Conservation (phyloP, 2,797 vertebrate species). For the Pelodytes ibericus region DNA sequence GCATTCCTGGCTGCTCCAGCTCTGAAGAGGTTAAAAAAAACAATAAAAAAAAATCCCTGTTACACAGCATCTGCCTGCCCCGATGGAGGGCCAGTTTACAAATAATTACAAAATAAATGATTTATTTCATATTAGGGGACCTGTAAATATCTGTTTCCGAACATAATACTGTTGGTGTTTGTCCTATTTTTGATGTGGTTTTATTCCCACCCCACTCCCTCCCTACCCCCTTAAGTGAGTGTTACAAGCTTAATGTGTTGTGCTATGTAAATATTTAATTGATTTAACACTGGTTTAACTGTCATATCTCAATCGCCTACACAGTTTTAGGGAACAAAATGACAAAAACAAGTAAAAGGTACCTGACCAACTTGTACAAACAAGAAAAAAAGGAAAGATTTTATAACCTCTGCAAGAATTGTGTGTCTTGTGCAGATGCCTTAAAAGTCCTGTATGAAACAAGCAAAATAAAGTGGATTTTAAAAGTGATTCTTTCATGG, state of each 20-base stretch:
- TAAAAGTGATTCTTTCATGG: conserved; percentile 64
- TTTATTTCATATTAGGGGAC: conserved; percentile 74
- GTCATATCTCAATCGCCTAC: conserved; percentile 78
- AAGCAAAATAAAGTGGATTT: conserved; percentile 84
- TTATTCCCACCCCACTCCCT: conserved; percentile 64
- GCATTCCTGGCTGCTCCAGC: neutral
- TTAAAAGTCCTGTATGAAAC: conserved; percentile 80
- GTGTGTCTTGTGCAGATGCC: conserved; percentile 80
- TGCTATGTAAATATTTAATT: conserved; percentile 90
- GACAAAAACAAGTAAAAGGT: conserved; percentile 67
- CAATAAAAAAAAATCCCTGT: no score
- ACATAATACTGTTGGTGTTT: conserved; percentile 74
- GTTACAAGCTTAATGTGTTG: conserved; percentile 79
- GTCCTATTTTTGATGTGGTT: conserved; percentile 79
- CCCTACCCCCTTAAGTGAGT: conserved; percentile 62
- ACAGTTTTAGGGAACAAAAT: conserved; percentile 77
- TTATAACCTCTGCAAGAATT: conserved; percentile 72
- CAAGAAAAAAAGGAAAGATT: conserved; percentile 69
- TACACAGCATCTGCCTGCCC: conserved; percentile 72
- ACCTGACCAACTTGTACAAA: conserved; percentile 69
- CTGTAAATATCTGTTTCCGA: conserved; percentile 77
- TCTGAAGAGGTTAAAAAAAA: conserved; percentile 62
- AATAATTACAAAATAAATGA: conserved; percentile 66
- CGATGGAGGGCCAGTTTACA: conserved; percentile 72
- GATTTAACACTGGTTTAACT: conserved; percentile 85